Evolutionary conservation across 2,113 vertebrate genomes (phyloP).

Genomic region (Bos javanicus): DNA sequence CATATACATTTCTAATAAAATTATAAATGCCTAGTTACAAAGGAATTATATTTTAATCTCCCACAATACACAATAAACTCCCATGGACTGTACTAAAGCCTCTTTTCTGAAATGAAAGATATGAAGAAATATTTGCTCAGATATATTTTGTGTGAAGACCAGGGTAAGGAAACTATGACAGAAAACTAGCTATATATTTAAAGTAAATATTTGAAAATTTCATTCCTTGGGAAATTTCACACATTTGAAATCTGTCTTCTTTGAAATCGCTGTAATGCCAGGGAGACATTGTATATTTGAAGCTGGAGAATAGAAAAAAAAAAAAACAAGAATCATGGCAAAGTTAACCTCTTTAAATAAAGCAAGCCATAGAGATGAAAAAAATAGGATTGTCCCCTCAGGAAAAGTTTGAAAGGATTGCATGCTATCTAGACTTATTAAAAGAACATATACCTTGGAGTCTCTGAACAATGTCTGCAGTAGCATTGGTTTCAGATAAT

Average conservation of each 20-base stretch:
- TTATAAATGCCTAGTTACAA: not conserved
- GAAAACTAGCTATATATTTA: not conserved
- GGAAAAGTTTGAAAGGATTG: not conserved
- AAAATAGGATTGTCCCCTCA: not conserved
- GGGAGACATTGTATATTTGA: not conserved
- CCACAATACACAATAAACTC: not conserved
- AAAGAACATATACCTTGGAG: not conserved
- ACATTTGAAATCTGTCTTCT: not conserved
- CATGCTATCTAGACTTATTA: not conserved
- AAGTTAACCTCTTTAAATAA: not conserved
- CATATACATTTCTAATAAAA: not conserved
- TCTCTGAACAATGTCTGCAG: not conserved
- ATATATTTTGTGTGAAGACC: not conserved
- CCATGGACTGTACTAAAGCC: not conserved
- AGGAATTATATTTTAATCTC: not conserved
- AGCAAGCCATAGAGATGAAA: not conserved
- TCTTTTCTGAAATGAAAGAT: not conserved
- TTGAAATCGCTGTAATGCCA: not conserved
- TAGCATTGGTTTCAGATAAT: not conserved
- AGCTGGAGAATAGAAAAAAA: not conserved
- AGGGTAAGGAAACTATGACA: not conserved
- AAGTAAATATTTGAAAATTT: not conserved
- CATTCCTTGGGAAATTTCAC: not conserved
- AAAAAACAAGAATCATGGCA: not conserved
- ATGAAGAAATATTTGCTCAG: not conserved